Evolutionary conservation across 2,888 invertebrate species (phyloP).

Genomic region (Diarsia brunnea): DNA sequence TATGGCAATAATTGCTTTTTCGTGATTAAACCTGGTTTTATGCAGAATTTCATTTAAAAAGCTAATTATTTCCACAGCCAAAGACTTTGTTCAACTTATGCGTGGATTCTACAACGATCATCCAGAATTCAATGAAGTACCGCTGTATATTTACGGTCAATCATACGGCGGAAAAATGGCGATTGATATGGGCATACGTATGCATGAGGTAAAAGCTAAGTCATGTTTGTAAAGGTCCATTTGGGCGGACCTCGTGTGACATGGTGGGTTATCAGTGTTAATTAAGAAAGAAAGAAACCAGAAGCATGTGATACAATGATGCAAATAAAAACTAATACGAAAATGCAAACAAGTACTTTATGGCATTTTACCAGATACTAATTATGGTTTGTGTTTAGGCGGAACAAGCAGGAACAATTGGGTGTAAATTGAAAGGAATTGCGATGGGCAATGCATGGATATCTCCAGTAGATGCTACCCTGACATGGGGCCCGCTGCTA

Average conservation of each 20-base stretch:
- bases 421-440: slow-evolving; percentile 94
- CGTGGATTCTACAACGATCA: slow-evolving; percentile 92
- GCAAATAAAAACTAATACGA: slow-evolving; percentile 29
- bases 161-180: slow-evolving; percentile 99
- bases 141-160: slow-evolving; percentile 96
- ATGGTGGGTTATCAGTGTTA: not conserved
- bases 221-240: slow-evolving; percentile 1
- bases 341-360: not conserved
- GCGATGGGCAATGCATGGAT: slow-evolving; percentile 98
- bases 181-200: slow-evolving; percentile 93
- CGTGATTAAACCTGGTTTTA: not conserved
- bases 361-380: not conserved
- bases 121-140: slow-evolving; percentile 93
- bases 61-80: slow-evolving; percentile 85
- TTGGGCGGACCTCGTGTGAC: slow-evolving; percentile 8
- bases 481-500: slow-evolving; percentile 96
- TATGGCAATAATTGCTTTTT: not conserved
- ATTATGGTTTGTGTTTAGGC: slow-evolving; percentile 83
- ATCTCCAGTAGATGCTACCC: slow-evolving; percentile 95
- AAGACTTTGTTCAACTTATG: slow-evolving; percentile 94
- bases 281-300: not conserved
- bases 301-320: slow-evolving; percentile 1
- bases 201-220: slow-evolving; percentile 88
- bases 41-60: not conserved
- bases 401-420: slow-evolving; percentile 91